Evolutionary conservation across 2,113 vertebrate species (phyloP), one percentile per base, ranked within the genome.

Genomic region (Myotis lucifugus): DNA sequence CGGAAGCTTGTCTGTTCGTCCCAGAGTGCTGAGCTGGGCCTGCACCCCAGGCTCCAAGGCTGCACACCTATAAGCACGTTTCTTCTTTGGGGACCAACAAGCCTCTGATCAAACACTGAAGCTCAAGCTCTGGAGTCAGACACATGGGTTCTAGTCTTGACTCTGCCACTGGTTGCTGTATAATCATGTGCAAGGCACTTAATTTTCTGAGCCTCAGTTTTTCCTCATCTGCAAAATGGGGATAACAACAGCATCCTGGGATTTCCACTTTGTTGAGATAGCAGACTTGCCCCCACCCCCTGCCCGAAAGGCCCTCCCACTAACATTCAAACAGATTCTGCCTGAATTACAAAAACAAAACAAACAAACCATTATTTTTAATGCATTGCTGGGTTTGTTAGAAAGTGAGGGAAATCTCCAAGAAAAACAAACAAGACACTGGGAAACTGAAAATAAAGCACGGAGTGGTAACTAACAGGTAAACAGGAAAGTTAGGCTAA

Each of bases 161-260:
- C 42, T 61, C 69, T 79, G 37, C 34, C 34, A 4, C 32, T 7
- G 25, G 8, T 37, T 6, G 69, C 84, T 83, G 34, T 83, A 64
- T 64, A 29, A 23, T 79, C 64, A 37, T 52, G 74, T 66, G 74
- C 29, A 37, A 73, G 64, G 69, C 42, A 8, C 64, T 85, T 34
- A 1, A 40, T 74, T 89, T 42, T 82, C 76, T 70, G 42, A 85
- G 23, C 15, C 66, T 83, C 29, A 6, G 61, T 85, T 56, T 88
- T 73, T 90, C 12, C 78, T 93, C 40, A n/a, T 88, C 79, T 89
- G 17, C 77, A 66, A 89, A 91, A 85, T 56, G 48, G 52, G 70
- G 40, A 32, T 82, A 32, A 54, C 3, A 40, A 17, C 11, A 56
- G 27, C 40, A 59, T 18, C 61, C 0, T 37, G 78, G 48, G 54